Conservation (phyloP, 2,797 vertebrate genomes). For the Dicrostonyx torquatus region DNA sequence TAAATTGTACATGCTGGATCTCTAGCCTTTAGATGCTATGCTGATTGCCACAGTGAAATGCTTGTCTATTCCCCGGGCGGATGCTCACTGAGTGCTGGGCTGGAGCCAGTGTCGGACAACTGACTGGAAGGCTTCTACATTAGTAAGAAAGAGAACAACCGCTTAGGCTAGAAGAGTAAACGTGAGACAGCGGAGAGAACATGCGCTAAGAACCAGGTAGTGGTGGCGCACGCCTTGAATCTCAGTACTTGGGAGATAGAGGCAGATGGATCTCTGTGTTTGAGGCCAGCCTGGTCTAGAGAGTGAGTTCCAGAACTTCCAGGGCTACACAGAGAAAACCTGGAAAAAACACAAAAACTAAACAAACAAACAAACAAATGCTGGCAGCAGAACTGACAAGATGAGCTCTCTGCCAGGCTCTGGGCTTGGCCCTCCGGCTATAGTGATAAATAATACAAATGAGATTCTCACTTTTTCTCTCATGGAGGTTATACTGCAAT, state of each 20-base stretch:
- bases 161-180: not conserved
- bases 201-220: no score
- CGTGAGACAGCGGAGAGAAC: not conserved
- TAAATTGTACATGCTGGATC: not conserved
- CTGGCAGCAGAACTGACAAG: not conserved
- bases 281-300: not conserved
- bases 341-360: no score
- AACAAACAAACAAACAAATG: not conserved
- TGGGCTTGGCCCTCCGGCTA: not conserved
- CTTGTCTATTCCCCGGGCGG: constrained; percentile 27
- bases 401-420: not conserved
- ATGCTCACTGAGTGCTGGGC: constrained; percentile 3
- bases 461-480: not conserved
- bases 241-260: not conserved
- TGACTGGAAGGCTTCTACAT: not conserved
- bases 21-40: constrained; percentile 27
- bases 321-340: not conserved
- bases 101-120: constrained; percentile 1
- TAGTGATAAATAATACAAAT: constrained; percentile 36
- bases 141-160: not conserved
- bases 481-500: not conserved
- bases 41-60: constrained; percentile 9
- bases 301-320: not conserved
- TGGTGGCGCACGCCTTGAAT: not conserved
- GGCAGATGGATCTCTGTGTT: not conserved